Percentiles rank a stretch among this genome's conserved stretches.
These are phyloP conservation scores for Sinocyclocheilus grahami DNA, from an alignment of 2,113 vertebrate genomes.

Conservation along the genomic window DNA sequence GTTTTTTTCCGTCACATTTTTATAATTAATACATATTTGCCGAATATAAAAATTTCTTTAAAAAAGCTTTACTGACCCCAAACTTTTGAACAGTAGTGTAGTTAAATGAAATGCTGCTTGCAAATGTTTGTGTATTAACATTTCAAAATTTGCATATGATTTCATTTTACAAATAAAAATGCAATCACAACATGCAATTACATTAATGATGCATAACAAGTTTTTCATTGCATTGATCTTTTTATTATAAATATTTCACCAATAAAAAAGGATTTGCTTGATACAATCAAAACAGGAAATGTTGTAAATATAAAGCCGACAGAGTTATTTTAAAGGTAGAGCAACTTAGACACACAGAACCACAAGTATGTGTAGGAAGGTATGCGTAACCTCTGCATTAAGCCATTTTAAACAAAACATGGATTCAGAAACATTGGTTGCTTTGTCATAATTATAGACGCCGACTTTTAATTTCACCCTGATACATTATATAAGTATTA, in stretches of 20 bases:
- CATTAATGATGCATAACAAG: constrained; percentile 78
- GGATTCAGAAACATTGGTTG: background rate
- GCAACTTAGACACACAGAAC: constrained; percentile 18
- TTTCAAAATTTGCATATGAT: background rate
- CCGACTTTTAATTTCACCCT: background rate
- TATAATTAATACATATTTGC: too few species aligned
- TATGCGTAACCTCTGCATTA: background rate
- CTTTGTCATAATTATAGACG: background rate
- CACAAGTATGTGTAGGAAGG: background rate
- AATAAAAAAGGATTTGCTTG: constrained; percentile 63
- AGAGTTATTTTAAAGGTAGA: constrained; percentile 42
- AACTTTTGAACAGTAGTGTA: constrained; percentile 19
- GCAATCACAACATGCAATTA: constrained; percentile 65
- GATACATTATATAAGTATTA: background rate
- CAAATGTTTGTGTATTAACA: background rate
- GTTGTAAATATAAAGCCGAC: constrained; percentile 53
- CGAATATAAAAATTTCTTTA: too few species aligned
- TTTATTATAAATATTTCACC: constrained; percentile 82
- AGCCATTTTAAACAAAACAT: background rate
- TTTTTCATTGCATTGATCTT: constrained; percentile 72
- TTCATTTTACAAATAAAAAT: constrained; percentile 20
- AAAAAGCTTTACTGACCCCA: background rate
- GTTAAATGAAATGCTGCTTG: background rate
- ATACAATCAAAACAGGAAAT: constrained; percentile 70
- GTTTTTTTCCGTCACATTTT: too few species aligned